Percentiles rank a stretch among this genome's conserved stretches.
These are phyloP conservation scores for Acanthococcus lagerstroemiae DNA, from an alignment of 2,888 invertebrate species.

Conservation along the genomic window DNA sequence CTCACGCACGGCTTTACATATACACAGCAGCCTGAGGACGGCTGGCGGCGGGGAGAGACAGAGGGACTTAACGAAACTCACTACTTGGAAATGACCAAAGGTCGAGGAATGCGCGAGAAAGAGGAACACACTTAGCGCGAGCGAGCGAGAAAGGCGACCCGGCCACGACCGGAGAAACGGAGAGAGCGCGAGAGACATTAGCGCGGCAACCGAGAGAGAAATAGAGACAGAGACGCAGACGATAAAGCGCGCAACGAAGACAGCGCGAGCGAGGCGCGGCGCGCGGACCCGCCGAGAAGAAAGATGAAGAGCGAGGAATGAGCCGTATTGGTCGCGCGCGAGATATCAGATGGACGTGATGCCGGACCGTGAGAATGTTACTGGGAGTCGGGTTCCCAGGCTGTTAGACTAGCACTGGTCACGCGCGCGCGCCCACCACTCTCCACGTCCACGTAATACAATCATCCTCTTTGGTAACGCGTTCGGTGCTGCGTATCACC, in stretches of 20 bases:
- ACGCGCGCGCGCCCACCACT: conserved; percentile 28
- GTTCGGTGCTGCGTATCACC: not conserved
- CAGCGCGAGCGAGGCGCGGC: too few species aligned
- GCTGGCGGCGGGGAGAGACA: not conserved
- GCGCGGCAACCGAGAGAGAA: too few species aligned
- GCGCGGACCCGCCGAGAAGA: not conserved
- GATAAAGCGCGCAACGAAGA: not conserved
- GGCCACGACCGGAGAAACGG: not conserved
- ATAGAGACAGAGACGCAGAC: not conserved
- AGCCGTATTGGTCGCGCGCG: conserved; percentile 29
- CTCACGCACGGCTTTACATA: not conserved
- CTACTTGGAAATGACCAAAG: conserved; percentile 6
- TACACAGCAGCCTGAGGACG: too few species aligned
- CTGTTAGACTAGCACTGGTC: conserved; percentile 26
- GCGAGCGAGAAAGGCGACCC: not conserved
- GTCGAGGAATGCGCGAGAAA: conserved; percentile 1
- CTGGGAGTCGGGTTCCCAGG: conserved; percentile 30
- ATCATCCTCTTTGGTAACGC: conserved; percentile 16
- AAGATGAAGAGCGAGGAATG: conserved; percentile 11
- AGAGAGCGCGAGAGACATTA: not conserved
- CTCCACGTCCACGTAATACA: conserved; percentile 13
- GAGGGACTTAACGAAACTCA: not conserved
- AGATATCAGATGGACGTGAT: conserved; percentile 32
- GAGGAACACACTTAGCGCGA: not conserved
- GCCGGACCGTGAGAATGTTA: conserved; percentile 32